Evolutionary conservation across 2,888 invertebrate genomes (phyloP).

Genomic region (Ethmia dodecea): DNA sequence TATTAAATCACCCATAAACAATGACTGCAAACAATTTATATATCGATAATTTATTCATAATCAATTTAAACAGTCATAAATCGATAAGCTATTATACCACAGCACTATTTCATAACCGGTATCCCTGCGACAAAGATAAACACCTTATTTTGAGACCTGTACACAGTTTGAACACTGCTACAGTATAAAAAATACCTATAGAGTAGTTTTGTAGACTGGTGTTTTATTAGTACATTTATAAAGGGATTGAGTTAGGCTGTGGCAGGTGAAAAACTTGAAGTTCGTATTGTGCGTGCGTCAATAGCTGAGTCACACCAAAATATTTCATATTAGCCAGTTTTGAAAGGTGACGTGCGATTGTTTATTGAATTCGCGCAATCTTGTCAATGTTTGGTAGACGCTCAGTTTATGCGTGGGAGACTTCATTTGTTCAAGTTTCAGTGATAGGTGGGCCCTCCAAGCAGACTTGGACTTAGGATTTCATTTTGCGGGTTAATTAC

Average conservation of each 20-base stretch:
- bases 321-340: constrained; percentile 12
- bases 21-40: constrained; percentile 43
- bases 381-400: constrained; percentile 14
- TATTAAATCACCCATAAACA: constrained; percentile 26
- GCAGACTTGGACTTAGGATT: no score
- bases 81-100: constrained; percentile 37
- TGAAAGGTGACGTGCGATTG: constrained; percentile 11
- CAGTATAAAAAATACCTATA: not conserved
- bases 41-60: constrained; percentile 42
- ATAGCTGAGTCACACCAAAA: constrained; percentile 12
- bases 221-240: not conserved
- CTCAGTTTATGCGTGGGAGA: constrained; percentile 14
- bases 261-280: not conserved
- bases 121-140: constrained; percentile 31
- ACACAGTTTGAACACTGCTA: constrained; percentile 10
- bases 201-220: not conserved
- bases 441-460: no score
- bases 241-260: not conserved
- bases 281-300: not conserved
- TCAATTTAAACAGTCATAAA: constrained; percentile 44
- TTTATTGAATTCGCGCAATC: constrained; percentile 15
- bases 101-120: constrained; percentile 33
- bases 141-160: constrained; percentile 14
- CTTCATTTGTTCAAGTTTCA: constrained; percentile 9
- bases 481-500: no score